Conservation (phyloP, 2,113 vertebrate species). For the Sphyrna mokarran region DNA sequence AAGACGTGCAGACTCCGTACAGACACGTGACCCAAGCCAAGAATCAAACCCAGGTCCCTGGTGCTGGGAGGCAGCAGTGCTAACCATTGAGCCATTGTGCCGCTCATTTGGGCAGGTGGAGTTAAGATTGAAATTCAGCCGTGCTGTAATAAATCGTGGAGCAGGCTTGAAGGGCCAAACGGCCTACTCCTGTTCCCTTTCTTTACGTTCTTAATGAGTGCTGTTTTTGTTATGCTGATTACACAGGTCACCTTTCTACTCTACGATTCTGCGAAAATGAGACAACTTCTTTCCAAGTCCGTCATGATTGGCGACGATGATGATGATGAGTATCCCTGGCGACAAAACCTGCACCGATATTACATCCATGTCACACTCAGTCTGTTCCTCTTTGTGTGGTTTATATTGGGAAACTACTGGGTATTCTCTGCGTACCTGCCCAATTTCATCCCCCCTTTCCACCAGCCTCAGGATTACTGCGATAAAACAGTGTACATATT, state of each 20-base stretch:
- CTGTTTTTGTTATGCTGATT: neutral
- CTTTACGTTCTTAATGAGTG: neutral
- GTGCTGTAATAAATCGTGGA: neutral
- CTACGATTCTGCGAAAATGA: constrained; percentile 54
- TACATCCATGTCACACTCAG: constrained; percentile 55
- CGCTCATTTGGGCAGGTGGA: neutral
- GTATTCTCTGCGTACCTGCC: constrained; percentile 56
- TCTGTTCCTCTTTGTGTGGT: constrained; percentile 59
- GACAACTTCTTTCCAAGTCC: constrained; percentile 57
- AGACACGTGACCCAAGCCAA: too few relatives aligned
- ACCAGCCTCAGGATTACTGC: constrained; percentile 57
- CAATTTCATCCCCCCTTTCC: constrained; percentile 57
- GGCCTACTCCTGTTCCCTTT: neutral
- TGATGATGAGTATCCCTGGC: constrained; percentile 53
- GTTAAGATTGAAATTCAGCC: neutral
- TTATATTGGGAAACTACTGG: constrained; percentile 59
- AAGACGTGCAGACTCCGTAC: too few relatives aligned
- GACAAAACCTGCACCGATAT: constrained; percentile 55
- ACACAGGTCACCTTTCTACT: constrained; percentile 54
- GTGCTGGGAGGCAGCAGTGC: too few relatives aligned
- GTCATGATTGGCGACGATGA: constrained; percentile 55
- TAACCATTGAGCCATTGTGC: too few relatives aligned
- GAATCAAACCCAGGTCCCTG: too few relatives aligned
- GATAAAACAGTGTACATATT: constrained; percentile 57
- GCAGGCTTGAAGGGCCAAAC: neutral